Conservation (phyloP, 2,797 vertebrate species). For the Taenioides sp. region DNA sequence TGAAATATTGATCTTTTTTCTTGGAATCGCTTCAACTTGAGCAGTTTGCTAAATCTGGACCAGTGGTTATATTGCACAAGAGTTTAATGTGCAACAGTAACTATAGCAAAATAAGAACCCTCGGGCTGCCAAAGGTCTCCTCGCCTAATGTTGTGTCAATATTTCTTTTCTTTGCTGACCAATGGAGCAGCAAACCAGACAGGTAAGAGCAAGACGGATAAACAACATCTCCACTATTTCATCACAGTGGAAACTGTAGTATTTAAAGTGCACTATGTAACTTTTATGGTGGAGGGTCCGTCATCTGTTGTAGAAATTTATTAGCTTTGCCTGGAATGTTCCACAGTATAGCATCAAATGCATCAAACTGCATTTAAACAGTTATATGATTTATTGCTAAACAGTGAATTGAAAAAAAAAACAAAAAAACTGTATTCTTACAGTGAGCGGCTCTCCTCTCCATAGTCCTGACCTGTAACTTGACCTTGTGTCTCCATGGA, state of each 20-base stretch:
- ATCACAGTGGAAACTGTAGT: not conserved
- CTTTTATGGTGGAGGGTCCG: no score
- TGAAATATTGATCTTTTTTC: constrained; percentile 41
- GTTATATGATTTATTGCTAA: no score
- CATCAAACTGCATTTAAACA: no score
- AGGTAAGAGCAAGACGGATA: constrained; percentile 84
- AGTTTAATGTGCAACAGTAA: constrained; percentile 68
- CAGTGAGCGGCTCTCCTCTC: no score
- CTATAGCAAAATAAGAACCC: constrained; percentile 60
- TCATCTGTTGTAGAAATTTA: no score
- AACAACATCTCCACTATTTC: not conserved
- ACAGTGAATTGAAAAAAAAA: no score
- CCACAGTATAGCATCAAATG: no score
- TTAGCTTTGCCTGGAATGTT: no score
- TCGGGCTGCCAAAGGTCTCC: constrained; percentile 59
- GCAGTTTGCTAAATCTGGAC: constrained; percentile 65
- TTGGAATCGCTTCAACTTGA: constrained; percentile 49
- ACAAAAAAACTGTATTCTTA: no score
- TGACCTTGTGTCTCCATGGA: no score
- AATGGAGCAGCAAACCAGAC: constrained; percentile 99
- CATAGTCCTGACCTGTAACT: no score
- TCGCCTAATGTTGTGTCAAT: constrained; percentile 81
- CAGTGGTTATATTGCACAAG: constrained; percentile 55
- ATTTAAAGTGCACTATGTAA: not conserved
- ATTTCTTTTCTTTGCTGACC: constrained; percentile 84